Percentiles rank a stretch among this genome's conserved stretches.
phyloP scores from a whole-genome alignment of 2,888 invertebrate genomes.

The Pristionchus maxplancki region DNA sequence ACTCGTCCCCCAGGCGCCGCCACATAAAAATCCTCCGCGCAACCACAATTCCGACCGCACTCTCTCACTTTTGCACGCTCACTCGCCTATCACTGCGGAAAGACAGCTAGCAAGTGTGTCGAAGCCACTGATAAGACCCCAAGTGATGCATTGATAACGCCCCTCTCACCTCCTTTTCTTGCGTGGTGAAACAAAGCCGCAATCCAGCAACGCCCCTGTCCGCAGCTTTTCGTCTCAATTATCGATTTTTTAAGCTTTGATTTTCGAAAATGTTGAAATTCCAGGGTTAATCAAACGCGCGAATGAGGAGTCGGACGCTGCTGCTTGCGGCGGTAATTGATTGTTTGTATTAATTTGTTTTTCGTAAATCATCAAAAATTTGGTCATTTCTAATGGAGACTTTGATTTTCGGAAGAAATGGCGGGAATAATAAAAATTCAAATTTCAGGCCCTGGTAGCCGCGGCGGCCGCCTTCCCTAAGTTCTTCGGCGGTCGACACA shows the following conservation, averaged over 20 bases:
- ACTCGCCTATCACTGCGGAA: background rate
- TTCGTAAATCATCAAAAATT: background rate
- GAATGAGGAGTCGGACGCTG: background rate
- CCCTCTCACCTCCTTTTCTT: background rate
- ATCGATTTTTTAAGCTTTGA: background rate
- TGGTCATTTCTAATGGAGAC: background rate
- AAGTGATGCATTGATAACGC: conserved; percentile 1
- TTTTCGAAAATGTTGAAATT: background rate
- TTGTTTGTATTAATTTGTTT: background rate
- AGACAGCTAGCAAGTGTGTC: background rate
- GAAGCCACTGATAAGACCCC: background rate
- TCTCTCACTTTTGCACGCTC: conserved; percentile 3
- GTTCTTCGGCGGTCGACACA: background rate
- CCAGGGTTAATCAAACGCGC: background rate
- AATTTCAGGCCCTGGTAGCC: background rate
- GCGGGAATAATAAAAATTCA: background rate
- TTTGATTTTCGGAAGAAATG: background rate
- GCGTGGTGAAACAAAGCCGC: background rate
- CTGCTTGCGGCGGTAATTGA: background rate
- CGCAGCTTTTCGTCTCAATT: background rate
- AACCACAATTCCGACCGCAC: background rate
- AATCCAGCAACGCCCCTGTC: background rate
- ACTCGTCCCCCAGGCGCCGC: background rate
- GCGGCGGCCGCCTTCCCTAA: background rate
- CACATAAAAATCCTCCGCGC: background rate